Conservation (phyloP, 2,797 vertebrate genomes). For the Pangasius krempfi region DNA sequence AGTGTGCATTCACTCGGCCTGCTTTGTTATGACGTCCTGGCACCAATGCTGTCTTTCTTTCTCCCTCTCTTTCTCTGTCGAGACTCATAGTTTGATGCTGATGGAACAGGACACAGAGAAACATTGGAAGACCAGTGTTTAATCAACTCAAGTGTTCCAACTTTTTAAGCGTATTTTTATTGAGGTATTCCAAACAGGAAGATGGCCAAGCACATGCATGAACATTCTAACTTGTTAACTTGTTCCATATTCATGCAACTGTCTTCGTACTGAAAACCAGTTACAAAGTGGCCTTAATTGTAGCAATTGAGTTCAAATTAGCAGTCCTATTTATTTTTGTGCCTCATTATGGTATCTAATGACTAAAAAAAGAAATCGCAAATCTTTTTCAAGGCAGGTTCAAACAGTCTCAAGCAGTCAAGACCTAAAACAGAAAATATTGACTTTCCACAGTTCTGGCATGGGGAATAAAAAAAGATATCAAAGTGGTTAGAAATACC, state of each 20-base stretch:
- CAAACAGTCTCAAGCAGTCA: neutral
- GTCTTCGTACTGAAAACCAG: neutral
- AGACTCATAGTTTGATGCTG: slow-evolving; percentile 42
- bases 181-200: neutral
- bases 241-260: neutral
- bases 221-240: neutral
- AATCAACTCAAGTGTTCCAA: slow-evolving; percentile 24
- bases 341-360: neutral
- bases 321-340: neutral
- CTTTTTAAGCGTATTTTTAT: neutral
- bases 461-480: neutral
- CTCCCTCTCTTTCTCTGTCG: slow-evolving; percentile 29
- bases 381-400: neutral
- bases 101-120: slow-evolving; percentile 42
- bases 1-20: slow-evolving; percentile 51
- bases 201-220: neutral
- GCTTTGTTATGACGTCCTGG: slow-evolving; percentile 62
- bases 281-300: neutral
- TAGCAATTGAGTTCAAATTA: neutral
- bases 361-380: neutral
- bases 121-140: slow-evolving; percentile 12
- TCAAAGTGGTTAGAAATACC: neutral
- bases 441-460: neutral
- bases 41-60: slow-evolving; percentile 43
- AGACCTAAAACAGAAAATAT: neutral